Evolutionary conservation across 2,888 invertebrate genomes (phyloP).

Genomic region (Entomobrya proxima): DNA sequence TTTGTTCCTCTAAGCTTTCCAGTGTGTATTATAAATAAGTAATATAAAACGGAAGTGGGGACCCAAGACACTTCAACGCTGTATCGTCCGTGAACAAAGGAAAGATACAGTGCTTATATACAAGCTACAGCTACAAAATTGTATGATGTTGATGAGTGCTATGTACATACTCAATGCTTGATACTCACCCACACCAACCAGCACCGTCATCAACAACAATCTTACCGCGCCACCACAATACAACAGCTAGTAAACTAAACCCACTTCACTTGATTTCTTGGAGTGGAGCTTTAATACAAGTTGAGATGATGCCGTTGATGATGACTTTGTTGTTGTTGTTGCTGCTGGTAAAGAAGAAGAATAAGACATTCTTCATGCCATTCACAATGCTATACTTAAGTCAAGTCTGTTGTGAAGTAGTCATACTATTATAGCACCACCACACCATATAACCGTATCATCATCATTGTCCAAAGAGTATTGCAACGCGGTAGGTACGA

Average conservation of each 20-base stretch:
- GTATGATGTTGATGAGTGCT: not conserved
- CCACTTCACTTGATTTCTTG: slow-evolving; percentile 53
- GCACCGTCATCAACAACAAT: not conserved
- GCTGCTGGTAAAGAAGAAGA: not conserved
- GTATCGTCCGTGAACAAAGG: not conserved
- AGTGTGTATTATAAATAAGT: no score
- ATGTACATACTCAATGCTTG: no score
- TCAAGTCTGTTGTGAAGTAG: no score
- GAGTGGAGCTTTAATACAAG: slow-evolving; percentile 8
- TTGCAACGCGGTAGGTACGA: not conserved
- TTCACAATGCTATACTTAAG: slow-evolving; percentile 32
- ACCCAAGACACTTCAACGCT: not conserved
- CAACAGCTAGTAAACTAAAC: slow-evolving; percentile 37
- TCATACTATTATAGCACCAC: not conserved
- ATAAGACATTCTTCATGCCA: not conserved
- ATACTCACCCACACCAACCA: not conserved
- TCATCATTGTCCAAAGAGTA: not conserved
- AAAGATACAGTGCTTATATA: not conserved
- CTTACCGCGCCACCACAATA: not conserved
- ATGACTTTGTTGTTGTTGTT: slow-evolving; percentile 1
- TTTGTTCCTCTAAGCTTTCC: no score
- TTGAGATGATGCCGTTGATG: slow-evolving; percentile 11
- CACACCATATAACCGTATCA: not conserved
- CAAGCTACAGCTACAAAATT: not conserved
- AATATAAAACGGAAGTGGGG: not conserved